These are phyloP conservation scores for Kryptolebias ocellatus DNA, from an alignment of 2,797 vertebrate genomes.

Conservation along the genomic window DNA sequence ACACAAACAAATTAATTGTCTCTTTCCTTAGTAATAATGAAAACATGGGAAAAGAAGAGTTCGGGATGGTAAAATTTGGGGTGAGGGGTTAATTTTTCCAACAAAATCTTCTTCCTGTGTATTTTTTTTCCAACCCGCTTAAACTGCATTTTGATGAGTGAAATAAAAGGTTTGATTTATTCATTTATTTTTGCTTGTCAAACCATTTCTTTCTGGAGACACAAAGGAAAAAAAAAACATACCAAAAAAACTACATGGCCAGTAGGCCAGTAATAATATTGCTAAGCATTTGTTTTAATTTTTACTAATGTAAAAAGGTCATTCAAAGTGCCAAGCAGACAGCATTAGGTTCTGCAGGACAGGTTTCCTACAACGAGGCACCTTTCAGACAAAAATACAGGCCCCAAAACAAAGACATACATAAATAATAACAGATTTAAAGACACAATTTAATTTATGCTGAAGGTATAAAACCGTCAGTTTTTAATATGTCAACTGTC, in stretches of 20 bases:
- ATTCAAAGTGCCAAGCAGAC: conserved; percentile 65
- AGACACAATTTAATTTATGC: neutral
- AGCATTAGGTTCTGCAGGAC: conserved; percentile 70
- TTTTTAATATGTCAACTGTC: neutral
- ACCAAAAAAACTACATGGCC: conserved; percentile 68
- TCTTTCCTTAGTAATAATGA: no score
- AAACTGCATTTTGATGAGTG: neutral
- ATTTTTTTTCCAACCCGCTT: no score
- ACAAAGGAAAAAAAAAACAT: conserved; percentile 24
- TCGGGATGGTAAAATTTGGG: no score
- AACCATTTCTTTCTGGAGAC: conserved; percentile 53
- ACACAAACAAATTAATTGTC: no score
- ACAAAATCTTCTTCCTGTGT: no score
- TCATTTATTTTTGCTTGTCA: neutral
- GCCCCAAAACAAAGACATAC: conserved; percentile 4
- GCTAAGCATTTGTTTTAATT: conserved; percentile 74
- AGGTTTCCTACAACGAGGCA: conserved; percentile 62
- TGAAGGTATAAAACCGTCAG: neutral
- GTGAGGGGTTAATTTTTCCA: no score
- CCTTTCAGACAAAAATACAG: conserved; percentile 49
- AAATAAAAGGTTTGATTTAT: neutral
- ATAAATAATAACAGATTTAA: neutral
- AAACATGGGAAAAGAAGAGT: no score
- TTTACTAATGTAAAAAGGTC: conserved; percentile 52
- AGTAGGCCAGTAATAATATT: conserved; percentile 74